Conservation (phyloP, 2,113 vertebrate genomes). For the Corythaixoides concolor region DNA sequence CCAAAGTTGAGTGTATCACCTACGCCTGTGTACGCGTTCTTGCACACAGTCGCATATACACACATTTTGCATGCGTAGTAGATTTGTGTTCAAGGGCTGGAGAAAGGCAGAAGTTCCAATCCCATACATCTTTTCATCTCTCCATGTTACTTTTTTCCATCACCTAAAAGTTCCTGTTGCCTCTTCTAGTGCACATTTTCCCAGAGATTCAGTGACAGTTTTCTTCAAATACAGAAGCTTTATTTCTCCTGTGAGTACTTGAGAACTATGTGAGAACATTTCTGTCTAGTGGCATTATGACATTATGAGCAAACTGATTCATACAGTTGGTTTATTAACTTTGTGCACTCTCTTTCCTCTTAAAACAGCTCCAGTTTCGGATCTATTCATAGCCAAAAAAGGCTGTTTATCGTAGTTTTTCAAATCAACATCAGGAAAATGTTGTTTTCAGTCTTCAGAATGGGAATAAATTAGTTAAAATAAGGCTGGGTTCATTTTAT, state of each 20-base stretch:
- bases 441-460: background rate
- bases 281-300: background rate
- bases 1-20: background rate
- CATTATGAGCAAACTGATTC: background rate
- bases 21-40: background rate
- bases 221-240: background rate
- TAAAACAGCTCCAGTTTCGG: background rate
- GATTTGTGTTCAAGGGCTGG: background rate
- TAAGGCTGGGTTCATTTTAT: background rate
- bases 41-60: background rate
- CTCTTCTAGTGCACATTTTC: background rate
- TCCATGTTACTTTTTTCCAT: background rate
- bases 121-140: background rate
- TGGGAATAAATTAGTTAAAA: background rate
- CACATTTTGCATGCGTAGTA: accelerated
- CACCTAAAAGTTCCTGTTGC: background rate
- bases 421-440: background rate
- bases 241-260: slow-evolving; percentile 2
- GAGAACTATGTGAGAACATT: background rate
- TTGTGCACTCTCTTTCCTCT: background rate
- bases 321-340: background rate
- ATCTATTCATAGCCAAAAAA: background rate
- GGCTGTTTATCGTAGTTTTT: background rate
- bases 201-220: background rate
- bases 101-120: background rate